Evolutionary conservation across 2,797 vertebrate species (phyloP).

Genomic region (Linurgus olivaceus): DNA sequence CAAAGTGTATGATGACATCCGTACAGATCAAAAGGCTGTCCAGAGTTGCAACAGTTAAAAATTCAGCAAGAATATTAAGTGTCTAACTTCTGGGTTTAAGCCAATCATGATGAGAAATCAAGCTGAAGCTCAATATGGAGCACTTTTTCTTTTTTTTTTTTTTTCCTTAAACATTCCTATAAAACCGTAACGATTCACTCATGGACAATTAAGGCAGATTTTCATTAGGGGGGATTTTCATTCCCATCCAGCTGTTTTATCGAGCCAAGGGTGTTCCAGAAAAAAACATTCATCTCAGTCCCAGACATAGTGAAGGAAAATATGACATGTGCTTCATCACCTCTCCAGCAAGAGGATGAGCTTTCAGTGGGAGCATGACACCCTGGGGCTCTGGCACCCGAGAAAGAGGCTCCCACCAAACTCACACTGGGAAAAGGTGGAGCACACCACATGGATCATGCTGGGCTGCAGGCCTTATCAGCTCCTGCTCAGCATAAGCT

Average conservation of each 20-base stretch:
- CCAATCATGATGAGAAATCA: conserved; percentile 15
- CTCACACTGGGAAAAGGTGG: not conserved
- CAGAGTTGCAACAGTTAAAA: conserved; percentile 50
- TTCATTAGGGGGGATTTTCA: not conserved
- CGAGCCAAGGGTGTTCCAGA: not conserved
- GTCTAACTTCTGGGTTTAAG: conserved; percentile 19
- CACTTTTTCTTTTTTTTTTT: not conserved
- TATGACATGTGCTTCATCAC: not conserved
- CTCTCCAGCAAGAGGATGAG: rapidly evolving
- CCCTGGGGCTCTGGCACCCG: not conserved
- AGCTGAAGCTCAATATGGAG: not conserved
- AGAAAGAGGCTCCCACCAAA: not conserved
- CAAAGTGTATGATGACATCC: conserved; percentile 16
- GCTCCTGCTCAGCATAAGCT: not conserved
- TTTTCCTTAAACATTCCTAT: not conserved
- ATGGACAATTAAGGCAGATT: not conserved
- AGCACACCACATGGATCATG: not conserved
- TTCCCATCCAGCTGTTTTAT: not conserved
- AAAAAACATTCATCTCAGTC: not conserved
- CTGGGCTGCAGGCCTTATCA: not conserved
- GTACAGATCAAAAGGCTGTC: conserved; percentile 36
- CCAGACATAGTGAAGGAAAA: not conserved
- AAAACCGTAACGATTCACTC: not conserved
- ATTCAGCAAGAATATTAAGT: conserved; percentile 39
- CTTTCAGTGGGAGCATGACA: not conserved